These are phyloP conservation scores for Vollenhovia emeryi DNA, from an alignment of 1,140 invertebrate genomes.

Conservation along the genomic window DNA sequence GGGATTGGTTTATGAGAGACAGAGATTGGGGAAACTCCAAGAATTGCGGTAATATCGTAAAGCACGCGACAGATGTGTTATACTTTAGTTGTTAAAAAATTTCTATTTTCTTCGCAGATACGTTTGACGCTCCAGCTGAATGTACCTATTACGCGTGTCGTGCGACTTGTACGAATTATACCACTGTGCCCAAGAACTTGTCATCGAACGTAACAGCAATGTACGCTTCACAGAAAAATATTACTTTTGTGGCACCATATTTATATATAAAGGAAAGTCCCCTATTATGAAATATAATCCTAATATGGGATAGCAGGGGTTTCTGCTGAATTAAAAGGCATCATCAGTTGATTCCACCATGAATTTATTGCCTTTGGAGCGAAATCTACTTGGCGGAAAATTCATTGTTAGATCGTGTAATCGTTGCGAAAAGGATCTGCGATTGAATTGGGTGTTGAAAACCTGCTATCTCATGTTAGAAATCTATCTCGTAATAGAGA, in stretches of 20 bases:
- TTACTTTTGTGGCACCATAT: background rate
- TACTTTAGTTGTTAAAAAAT: background rate
- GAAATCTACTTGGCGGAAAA: too few species aligned
- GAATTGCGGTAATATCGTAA: constrained; percentile 56
- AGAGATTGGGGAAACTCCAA: constrained; percentile 37
- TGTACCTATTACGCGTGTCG: constrained; percentile 74
- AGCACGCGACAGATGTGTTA: background rate
- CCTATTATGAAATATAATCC: too few species aligned
- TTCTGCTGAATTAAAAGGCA: too few species aligned
- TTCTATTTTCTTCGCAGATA: constrained; percentile 57
- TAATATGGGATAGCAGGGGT: too few species aligned
- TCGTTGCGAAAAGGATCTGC: too few species aligned
- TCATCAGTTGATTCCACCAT: too few species aligned
- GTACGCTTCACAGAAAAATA: constrained; percentile 62
- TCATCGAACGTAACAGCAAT: constrained; percentile 70
- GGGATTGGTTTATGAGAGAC: constrained; percentile 64
- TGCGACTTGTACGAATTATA: constrained; percentile 71
- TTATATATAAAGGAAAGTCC: too few species aligned
- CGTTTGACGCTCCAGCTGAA: constrained; percentile 46
- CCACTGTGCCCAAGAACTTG: constrained; percentile 74
- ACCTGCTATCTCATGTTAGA: too few species aligned
- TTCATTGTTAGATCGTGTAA: too few species aligned
- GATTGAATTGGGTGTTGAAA: too few species aligned
- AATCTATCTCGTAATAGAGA: too few species aligned
- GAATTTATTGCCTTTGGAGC: too few species aligned